Evolutionary conservation across 1,140 invertebrate species (phyloP).

Genomic region (Bombus consobrinus): DNA sequence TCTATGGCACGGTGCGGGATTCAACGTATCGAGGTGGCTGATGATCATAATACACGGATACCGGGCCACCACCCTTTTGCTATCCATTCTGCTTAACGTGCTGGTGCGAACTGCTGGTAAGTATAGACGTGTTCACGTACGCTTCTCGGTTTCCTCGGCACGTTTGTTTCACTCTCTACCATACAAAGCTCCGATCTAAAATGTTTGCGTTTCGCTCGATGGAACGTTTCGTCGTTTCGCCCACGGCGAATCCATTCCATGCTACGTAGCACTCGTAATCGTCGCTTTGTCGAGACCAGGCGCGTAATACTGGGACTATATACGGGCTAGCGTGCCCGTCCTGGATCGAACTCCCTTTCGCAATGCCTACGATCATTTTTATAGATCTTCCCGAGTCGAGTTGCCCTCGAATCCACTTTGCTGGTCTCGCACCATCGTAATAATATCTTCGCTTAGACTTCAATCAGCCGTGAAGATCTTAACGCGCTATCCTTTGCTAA

Average conservation of each 20-base stretch:
- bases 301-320: not conserved
- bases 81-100: conserved; percentile 72
- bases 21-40: conserved; percentile 69
- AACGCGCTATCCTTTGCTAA: not conserved
- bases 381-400: not conserved
- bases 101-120: conserved; percentile 70
- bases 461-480: conserved; percentile 40
- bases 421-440: not conserved
- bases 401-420: not conserved
- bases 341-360: not conserved
- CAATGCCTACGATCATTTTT: conserved; percentile 23
- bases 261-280: not conserved
- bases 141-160: conserved; percentile 14
- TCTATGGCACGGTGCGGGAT: conserved; percentile 69
- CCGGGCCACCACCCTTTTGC: conserved; percentile 64
- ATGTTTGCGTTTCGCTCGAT: conserved; percentile 37
- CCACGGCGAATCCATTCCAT: conserved; percentile 29
- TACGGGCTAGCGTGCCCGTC: not conserved
- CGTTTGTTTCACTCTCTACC: not conserved
- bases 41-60: conserved; percentile 73
- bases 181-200: not conserved
- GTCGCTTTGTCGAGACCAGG: conserved; percentile 17
- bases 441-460: conserved; percentile 19
- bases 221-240: conserved; percentile 7
- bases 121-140: conserved; percentile 39